Percentiles rank a stretch among this genome's conserved stretches.
Evolutionary conservation across 1,140 invertebrate species (phyloP).

Genomic region (Panagrolaimus sp.): DNA sequence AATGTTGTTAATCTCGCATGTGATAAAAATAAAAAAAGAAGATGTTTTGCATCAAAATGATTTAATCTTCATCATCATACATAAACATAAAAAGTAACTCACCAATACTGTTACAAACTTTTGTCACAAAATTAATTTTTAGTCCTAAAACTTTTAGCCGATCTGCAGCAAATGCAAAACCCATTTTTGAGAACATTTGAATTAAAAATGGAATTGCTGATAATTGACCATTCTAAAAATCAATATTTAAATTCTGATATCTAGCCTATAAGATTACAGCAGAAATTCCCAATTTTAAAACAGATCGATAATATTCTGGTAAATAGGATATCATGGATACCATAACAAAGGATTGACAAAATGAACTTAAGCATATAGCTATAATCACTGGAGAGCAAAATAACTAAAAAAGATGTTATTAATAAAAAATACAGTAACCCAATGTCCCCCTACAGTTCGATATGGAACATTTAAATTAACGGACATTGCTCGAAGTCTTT

Average conservation of each 20-base stretch:
- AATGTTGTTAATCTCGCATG: no score
- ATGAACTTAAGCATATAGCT: slow-evolving; percentile 14
- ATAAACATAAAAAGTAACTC: not conserved
- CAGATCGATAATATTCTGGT: slow-evolving; percentile 14
- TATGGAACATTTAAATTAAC: slow-evolving; percentile 9
- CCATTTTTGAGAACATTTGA: slow-evolving; percentile 15
- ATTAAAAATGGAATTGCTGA: slow-evolving; percentile 17
- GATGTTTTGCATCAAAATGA: no score
- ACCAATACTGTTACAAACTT: slow-evolving; percentile 7
- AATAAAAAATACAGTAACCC: not conserved
- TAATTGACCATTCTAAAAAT: not conserved
- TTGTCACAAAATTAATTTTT: not conserved
- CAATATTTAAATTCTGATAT: not conserved
- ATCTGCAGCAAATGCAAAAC: slow-evolving; percentile 3
- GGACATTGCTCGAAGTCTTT: not conserved
- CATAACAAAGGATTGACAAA: slow-evolving; percentile 17
- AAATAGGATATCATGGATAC: slow-evolving; percentile 2
- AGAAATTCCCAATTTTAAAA: not conserved
- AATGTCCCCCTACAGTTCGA: not conserved
- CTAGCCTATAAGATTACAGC: not conserved
- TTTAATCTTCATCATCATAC: not conserved
- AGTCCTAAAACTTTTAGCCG: not conserved
- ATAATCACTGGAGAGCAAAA: not conserved
- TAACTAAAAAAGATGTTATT: not conserved
- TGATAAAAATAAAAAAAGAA: no score